phyloP scores from a whole-genome alignment of 1,140 invertebrate genomes.

The Drosophila lini region DNA sequence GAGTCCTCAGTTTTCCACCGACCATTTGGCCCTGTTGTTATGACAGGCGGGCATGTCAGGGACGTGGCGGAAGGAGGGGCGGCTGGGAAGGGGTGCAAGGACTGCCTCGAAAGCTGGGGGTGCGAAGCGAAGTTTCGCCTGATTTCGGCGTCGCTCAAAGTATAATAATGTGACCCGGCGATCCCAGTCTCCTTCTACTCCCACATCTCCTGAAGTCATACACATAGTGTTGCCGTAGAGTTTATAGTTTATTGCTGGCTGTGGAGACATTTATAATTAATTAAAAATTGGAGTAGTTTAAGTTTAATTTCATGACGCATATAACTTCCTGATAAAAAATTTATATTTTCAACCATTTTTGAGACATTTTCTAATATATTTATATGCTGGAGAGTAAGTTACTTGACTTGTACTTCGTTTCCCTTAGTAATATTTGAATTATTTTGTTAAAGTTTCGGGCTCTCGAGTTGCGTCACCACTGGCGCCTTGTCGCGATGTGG shows the following conservation, averaged over 20 bases:
- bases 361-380: not conserved
- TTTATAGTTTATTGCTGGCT: conserved; percentile 3
- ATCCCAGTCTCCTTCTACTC: conserved; percentile 2
- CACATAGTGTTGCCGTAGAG: conserved; percentile 11
- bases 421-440: not conserved
- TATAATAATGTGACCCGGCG: conserved; percentile 72
- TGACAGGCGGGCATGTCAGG: conserved; percentile 44
- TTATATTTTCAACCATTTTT: not conserved
- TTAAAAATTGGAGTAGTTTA: not conserved
- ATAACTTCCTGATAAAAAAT: not conserved
- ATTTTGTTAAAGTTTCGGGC: not conserved
- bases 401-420: not conserved
- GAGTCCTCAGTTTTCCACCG: conserved; percentile 26
- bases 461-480: conserved; percentile 12
- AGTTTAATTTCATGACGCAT: too few species aligned
- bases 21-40: conserved; percentile 54
- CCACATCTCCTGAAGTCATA: not conserved
- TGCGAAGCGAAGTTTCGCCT: conserved; percentile 63
- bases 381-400: not conserved
- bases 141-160: conserved; percentile 75
- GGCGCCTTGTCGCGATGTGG: conserved; percentile 13
- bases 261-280: not conserved
- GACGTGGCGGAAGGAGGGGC: not conserved
- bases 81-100: conserved; percentile 4
- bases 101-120: conserved; percentile 13